These are phyloP conservation scores for Rutilus rutilus DNA, from an alignment of 2,113 vertebrate species.

Conservation along the genomic window DNA sequence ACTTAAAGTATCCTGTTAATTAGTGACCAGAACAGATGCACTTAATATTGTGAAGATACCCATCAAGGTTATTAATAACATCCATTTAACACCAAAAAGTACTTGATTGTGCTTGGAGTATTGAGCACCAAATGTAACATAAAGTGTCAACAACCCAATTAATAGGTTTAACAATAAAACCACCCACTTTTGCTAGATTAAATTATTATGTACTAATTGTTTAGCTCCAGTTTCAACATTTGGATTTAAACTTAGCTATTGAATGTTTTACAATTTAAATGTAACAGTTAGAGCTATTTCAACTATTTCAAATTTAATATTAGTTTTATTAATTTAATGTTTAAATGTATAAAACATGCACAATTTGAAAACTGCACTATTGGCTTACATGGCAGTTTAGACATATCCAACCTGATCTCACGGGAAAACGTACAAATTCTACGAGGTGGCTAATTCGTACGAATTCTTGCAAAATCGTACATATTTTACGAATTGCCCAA, in stretches of 20 bases:
- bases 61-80: slow-evolving; percentile 3
- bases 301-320: neutral
- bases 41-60: neutral
- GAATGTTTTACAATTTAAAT: neutral
- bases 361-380: neutral
- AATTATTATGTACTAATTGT: no score
- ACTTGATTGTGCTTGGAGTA: neutral
- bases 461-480: no score
- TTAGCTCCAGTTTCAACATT: neutral
- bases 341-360: neutral
- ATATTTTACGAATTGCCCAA: no score
- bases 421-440: no score
- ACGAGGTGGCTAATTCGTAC: no score
- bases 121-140: neutral
- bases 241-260: neutral
- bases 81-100: neutral
- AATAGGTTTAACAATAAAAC: neutral
- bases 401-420: no score
- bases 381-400: neutral
- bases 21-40: neutral
- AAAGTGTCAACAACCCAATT: neutral
- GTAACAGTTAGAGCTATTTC: neutral
- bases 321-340: neutral
- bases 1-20: neutral
- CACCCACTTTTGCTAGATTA: neutral